These are phyloP conservation scores for Melanotaenia maccullochi DNA, from an alignment of 2,797 vertebrate genomes.

Conservation along the genomic window DNA sequence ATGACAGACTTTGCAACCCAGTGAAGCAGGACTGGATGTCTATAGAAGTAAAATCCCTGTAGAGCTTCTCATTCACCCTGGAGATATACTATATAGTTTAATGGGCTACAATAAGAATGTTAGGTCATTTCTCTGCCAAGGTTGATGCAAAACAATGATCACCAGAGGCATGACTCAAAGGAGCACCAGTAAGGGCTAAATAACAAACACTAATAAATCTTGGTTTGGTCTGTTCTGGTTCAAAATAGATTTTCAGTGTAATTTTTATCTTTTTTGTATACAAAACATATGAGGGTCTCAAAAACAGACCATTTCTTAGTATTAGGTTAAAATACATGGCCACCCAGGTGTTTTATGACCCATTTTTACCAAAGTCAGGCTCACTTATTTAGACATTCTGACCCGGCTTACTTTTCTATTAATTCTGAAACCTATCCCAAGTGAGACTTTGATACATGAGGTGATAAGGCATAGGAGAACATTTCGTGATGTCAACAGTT, in stretches of 20 bases:
- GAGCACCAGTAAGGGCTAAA: background rate
- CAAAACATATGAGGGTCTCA: background rate
- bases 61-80: background rate
- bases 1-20: constrained; percentile 44
- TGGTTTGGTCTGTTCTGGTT: background rate
- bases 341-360: constrained; percentile 2
- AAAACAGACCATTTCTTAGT: background rate
- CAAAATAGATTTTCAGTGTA: background rate
- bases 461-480: background rate
- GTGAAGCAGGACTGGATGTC: constrained; percentile 48
- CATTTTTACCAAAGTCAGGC: background rate
- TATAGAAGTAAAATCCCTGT: constrained; percentile 44
- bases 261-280: background rate
- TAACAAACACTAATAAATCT: constrained; percentile 2
- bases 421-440: background rate
- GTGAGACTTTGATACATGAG: background rate
- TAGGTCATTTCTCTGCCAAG: constrained; percentile 2
- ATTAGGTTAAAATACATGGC: background rate
- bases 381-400: background rate
- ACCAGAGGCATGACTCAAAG: background rate
- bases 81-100: background rate
- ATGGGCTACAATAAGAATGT: background rate
- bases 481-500: background rate
- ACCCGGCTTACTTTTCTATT: constrained; percentile 1
- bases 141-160: constrained; percentile 1